These are phyloP conservation scores for Heliothis virescens DNA, from an alignment of 1,140 invertebrate species.

Conservation along the genomic window DNA sequence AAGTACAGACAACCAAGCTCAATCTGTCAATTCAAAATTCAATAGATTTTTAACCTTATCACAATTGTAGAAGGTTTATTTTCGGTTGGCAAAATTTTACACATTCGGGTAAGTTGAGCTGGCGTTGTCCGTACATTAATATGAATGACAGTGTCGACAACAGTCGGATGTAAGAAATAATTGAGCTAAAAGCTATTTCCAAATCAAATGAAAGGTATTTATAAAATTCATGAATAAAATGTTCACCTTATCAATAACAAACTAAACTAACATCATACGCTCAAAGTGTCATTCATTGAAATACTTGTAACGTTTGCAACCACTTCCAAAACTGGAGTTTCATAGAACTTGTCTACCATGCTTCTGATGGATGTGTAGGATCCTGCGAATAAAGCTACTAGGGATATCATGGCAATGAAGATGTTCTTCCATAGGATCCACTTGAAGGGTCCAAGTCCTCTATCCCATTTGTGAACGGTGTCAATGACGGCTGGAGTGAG, in stretches of 20 bases:
- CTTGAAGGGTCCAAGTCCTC: conserved; percentile 87
- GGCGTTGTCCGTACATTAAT: no score
- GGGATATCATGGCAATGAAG: conserved; percentile 87
- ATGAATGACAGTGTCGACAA: neutral
- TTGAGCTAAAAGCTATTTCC: neutral
- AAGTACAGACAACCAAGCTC: no score
- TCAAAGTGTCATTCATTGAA: conserved; percentile 48
- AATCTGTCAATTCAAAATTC: no score
- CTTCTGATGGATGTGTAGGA: conserved; percentile 88
- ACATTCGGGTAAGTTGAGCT: no score
- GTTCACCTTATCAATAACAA: neutral
- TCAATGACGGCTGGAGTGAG: conserved; percentile 95
- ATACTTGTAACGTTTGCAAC: conserved; percentile 53
- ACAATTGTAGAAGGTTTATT: no score
- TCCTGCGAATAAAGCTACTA: conserved; percentile 89
- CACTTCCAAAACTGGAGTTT: conserved; percentile 49
- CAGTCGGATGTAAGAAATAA: neutral
- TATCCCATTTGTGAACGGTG: conserved; percentile 90
- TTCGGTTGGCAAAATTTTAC: neutral
- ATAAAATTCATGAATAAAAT: neutral
- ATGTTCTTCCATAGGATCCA: conserved; percentile 90
- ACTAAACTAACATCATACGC: conserved; percentile 19
- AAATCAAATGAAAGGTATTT: neutral
- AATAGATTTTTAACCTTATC: no score
- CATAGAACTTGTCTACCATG: conserved; percentile 81